These are phyloP conservation scores for Lepus timidus DNA, from an alignment of 2,113 vertebrate species.

Conservation along the genomic window DNA sequence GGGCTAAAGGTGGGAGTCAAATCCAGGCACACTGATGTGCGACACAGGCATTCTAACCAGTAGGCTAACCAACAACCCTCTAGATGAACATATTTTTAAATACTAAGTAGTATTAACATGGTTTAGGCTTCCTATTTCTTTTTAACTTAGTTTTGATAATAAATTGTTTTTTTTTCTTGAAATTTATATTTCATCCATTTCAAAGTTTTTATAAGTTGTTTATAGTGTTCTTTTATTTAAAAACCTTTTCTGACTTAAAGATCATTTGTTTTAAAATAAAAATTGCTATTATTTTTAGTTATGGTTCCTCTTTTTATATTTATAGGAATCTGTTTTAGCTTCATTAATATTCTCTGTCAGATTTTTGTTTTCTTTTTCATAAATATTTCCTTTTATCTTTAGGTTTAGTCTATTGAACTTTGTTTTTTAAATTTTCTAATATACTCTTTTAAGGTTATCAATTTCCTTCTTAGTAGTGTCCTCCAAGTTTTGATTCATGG, in stretches of 20 bases:
- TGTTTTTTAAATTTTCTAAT: not conserved
- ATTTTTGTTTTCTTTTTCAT: not conserved
- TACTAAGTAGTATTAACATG: no score
- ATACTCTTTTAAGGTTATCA: not conserved
- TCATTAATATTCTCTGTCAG: not conserved
- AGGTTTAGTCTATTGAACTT: not conserved
- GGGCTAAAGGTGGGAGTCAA: no score
- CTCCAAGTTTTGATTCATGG: constrained; percentile 15
- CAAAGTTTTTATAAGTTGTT: constrained; percentile 9
- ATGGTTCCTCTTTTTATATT: not conserved
- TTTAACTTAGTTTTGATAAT: no score
- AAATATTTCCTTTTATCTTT: not conserved
- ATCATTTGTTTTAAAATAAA: not conserved
- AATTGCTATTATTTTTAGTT: not conserved
- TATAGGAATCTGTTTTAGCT: not conserved
- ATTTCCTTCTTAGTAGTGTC: not conserved
- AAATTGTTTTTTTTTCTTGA: not conserved
- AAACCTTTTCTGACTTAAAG: not conserved
- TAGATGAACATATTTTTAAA: no score
- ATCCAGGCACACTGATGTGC: no score
- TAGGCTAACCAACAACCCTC: no score
- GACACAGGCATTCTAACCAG: no score
- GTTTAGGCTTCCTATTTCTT: no score
- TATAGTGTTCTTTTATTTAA: not conserved
- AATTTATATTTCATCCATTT: constrained; percentile 3